phyloP scores from a whole-genome alignment of 2,888 invertebrate genomes.

The Phyllotreta cruciferae region DNA sequence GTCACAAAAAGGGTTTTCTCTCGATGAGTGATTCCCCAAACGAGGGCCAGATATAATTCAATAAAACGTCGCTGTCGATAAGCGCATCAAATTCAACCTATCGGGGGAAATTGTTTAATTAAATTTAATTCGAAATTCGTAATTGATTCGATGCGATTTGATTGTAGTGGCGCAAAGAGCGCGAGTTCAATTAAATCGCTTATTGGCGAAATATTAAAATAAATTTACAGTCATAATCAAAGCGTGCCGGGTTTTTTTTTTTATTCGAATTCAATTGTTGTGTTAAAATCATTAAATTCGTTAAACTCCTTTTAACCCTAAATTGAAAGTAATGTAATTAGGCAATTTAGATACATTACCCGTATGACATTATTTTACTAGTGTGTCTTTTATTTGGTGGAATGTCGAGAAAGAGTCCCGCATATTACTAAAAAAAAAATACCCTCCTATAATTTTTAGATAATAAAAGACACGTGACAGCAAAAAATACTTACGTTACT shows the following conservation, averaged over 20 bases:
- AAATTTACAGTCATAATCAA: no score
- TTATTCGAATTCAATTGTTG: no score
- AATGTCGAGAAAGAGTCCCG: conserved; percentile 32
- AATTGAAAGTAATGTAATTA: conserved; percentile 27
- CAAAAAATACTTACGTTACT: conserved; percentile 58
- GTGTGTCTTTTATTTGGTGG: conserved; percentile 17
- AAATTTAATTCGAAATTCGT: conserved; percentile 26
- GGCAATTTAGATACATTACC: conserved; percentile 23
- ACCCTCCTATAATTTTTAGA: conserved; percentile 33
- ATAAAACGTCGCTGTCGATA: conserved; percentile 34
- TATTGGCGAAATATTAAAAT: no score
- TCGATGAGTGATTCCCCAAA: neutral
- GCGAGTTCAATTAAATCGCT: no score
- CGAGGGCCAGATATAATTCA: conserved; percentile 16
- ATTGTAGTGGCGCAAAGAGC: no score
- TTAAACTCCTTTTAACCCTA: conserved; percentile 7
- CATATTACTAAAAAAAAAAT: conserved; percentile 40
- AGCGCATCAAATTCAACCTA: conserved; percentile 39
- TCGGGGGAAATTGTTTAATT: conserved; percentile 38
- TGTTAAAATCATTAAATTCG: conserved; percentile 3
- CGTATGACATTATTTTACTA: conserved; percentile 17
- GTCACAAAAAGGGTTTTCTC: conserved; percentile 8
- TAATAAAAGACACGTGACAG: conserved; percentile 58
- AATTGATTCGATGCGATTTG: conserved; percentile 32
- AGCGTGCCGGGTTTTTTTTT: no score